Percentiles rank a stretch among this genome's conserved stretches.
Evolutionary conservation across 1,140 invertebrate genomes (phyloP).

Genomic region (Berghia stephanieae): DNA sequence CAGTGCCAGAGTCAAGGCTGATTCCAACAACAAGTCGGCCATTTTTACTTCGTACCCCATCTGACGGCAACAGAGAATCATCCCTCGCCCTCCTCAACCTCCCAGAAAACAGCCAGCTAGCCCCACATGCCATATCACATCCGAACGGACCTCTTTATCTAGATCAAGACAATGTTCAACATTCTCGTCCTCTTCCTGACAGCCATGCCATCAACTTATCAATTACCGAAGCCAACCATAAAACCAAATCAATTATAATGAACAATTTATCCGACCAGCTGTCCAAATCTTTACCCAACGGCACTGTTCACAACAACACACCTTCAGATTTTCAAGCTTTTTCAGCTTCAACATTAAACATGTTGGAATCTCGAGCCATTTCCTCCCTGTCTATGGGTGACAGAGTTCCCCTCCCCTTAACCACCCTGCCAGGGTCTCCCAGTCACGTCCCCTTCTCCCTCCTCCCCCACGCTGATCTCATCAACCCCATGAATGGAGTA

Average conservation of each 20-base stretch:
- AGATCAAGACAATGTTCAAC: neutral
- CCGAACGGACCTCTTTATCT: neutral
- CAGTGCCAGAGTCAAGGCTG: constrained; percentile 39
- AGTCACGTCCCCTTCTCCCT: constrained; percentile 43
- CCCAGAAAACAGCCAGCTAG: neutral
- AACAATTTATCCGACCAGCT: neutral
- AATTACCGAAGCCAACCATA: too few species aligned
- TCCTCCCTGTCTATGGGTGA: constrained; percentile 36
- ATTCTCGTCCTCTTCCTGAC: too few species aligned
- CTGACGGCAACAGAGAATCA: too few species aligned
- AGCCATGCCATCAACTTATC: constrained; percentile 16
- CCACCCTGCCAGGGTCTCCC: constrained; percentile 39
- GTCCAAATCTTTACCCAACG: neutral
- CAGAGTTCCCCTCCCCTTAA: constrained; percentile 47
- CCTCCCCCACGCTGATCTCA: constrained; percentile 47
- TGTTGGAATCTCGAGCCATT: neutral
- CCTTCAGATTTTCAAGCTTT: neutral
- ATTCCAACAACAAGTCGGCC: too few species aligned
- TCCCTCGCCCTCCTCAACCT: too few species aligned
- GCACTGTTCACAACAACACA: neutral
- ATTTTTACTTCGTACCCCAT: too few species aligned
- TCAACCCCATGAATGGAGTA: constrained; percentile 46
- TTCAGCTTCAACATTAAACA: too few species aligned
- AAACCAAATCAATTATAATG: too few species aligned
- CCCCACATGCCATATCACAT: neutral